Evolutionary conservation across 2,113 vertebrate genomes (phyloP).

Genomic region (Corythornis cristatus): DNA sequence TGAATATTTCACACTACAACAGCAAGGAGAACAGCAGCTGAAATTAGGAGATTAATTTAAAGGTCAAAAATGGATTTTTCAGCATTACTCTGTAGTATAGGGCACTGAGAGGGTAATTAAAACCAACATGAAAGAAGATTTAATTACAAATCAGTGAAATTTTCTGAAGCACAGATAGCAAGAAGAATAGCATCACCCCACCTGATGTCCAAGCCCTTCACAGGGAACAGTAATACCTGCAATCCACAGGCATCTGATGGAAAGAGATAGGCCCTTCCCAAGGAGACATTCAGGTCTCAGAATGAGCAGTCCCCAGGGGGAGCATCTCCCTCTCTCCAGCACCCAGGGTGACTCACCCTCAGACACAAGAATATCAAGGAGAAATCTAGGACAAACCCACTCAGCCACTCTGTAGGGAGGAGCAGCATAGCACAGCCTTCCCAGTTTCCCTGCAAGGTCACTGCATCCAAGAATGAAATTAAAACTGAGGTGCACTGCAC

Average conservation of each 20-base stretch:
- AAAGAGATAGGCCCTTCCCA: not conserved
- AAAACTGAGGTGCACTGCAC: rapidly evolving
- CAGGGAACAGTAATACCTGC: not conserved
- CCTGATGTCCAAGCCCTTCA: not conserved
- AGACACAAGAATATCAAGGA: not conserved
- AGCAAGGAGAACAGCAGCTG: not conserved
- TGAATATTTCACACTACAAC: not conserved
- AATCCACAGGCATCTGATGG: not conserved
- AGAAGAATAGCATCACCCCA: not conserved
- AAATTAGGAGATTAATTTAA: not conserved
- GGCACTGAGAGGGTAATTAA: not conserved
- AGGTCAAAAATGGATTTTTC: not conserved
- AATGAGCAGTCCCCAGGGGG: not conserved
- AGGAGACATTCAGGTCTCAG: not conserved
- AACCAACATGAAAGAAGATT: conserved; percentile 4
- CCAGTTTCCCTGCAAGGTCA: not conserved
- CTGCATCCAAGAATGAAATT: not conserved
- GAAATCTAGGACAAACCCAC: not conserved
- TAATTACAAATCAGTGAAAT: not conserved
- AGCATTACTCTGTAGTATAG: not conserved
- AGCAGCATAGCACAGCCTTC: not conserved
- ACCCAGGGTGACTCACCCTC: not conserved
- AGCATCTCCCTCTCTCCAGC: not conserved
- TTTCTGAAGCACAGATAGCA: not conserved
- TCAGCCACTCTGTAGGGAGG: not conserved